Evolutionary conservation across 2,888 invertebrate species (phyloP).

Genomic region (Zootermopsis nevadensis): DNA sequence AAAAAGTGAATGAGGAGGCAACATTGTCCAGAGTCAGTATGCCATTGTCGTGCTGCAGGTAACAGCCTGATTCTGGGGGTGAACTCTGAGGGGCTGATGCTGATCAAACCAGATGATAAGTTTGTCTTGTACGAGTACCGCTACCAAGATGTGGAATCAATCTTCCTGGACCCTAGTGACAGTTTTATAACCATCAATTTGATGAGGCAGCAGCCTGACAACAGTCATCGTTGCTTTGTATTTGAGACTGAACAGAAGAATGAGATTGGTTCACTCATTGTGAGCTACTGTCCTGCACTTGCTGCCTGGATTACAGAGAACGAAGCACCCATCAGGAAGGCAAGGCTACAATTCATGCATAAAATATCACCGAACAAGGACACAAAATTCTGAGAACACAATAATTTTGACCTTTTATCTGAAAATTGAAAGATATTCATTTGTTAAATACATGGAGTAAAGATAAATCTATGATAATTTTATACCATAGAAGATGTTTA

Average conservation of each 20-base stretch:
- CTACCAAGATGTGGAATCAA: conserved; percentile 90
- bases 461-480: too few species aligned
- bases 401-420: too few species aligned
- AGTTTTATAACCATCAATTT: conserved; percentile 91
- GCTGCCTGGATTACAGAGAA: conserved; percentile 84
- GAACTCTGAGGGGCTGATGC: conserved; percentile 89
- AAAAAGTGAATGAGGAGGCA: conserved; percentile 17
- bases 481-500: too few species aligned
- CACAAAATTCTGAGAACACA: too few species aligned
- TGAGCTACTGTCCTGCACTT: conserved; percentile 88
- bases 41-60: conserved; percentile 57
- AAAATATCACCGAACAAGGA: too few species aligned
- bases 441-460: too few species aligned
- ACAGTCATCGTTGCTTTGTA: conserved; percentile 83
- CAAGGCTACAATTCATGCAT: too few species aligned
- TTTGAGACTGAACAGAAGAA: conserved; percentile 91
- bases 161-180: conserved; percentile 91
- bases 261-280: conserved; percentile 92
- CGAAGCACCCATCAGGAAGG: conserved; percentile 71
- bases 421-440: too few species aligned
- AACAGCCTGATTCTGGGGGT: conserved; percentile 80
- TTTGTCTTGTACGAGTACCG: conserved; percentile 91
- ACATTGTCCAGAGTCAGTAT: conserved; percentile 42
- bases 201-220: conserved; percentile 75
- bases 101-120: conserved; percentile 93